Percentiles rank a stretch among this genome's conserved stretches.
phyloP scores from a whole-genome alignment of 30 jellyfish, hydroid and myxozoan species.

The Turritopsis dohrnii region DNA sequence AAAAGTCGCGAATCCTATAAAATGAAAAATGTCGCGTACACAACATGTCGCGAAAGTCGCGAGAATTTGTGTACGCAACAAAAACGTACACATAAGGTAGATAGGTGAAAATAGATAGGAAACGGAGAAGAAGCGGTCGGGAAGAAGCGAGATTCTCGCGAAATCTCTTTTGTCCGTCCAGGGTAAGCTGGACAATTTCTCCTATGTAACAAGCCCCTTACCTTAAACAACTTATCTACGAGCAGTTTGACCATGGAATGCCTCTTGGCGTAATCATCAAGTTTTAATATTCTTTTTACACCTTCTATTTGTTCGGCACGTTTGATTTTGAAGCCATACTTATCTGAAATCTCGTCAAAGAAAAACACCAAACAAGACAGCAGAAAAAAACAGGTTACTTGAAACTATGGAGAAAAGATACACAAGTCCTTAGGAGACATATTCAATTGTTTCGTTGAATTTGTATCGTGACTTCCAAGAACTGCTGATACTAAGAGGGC shows the following conservation, averaged over 20 bases:
- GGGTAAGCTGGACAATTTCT: too few species aligned
- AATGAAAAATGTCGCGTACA: too few species aligned
- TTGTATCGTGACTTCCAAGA: not conserved
- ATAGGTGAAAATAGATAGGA: too few species aligned
- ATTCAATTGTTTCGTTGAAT: not conserved
- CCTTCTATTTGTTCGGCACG: slow-evolving; percentile 80
- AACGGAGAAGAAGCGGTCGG: too few species aligned
- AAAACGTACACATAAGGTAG: too few species aligned
- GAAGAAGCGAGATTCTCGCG: too few species aligned
- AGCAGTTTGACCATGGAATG: slow-evolving; percentile 62
- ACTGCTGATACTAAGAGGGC: not conserved
- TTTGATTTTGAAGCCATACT: slow-evolving; percentile 78
- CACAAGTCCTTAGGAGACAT: not conserved
- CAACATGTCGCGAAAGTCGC: too few species aligned
- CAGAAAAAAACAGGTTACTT: not conserved
- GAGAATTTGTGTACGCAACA: too few species aligned
- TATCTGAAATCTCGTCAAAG: slow-evolving; percentile 26
- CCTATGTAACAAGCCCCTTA: slow-evolving; percentile 4
- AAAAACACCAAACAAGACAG: too few species aligned
- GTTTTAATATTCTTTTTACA: slow-evolving; percentile 51
- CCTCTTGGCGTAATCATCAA: slow-evolving; percentile 55
- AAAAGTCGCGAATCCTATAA: too few species aligned
- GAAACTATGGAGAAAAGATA: not conserved
- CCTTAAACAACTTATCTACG: slow-evolving; percentile 68
- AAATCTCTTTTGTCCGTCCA: too few species aligned